Evolutionary conservation across 2,797 vertebrate species (phyloP), one percentile per base, ranked within the genome.

Genomic region (Emys orbicularis): DNA sequence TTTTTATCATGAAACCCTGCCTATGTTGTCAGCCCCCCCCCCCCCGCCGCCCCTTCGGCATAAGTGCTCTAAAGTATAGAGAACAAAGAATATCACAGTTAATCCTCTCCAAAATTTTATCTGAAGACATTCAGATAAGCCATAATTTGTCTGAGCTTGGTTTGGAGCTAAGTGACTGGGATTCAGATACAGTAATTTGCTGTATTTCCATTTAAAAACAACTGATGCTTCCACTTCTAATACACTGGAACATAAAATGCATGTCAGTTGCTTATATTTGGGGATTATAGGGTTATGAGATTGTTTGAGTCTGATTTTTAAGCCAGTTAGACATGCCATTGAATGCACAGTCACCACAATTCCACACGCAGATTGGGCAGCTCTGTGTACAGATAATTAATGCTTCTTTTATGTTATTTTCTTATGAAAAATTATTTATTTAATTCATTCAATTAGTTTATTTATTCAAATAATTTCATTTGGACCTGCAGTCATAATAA

Each of bases 101-200:
- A 93, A 97, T 95, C 94, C 94, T 84, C 83, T 93, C 93, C 2
- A 8, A 98, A 98, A 96, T 93, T 98, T 97, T 96, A 97, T 97
- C 97, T 97, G 95, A 96, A 97, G 96, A 97, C 91, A 84, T 91
- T 97, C 96, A 95, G 97, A 97, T 97, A 97, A 96, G 84, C 56
- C 92, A 89, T 91, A 94, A 96, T 97, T 95, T 93, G 79, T 57
- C 91, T 93, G 89, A 95, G 95, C 94, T 97, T 80, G 92, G 88
- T 96, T 97, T 93, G 88, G 86, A 98, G 88, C 94, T 91, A 93
- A 95, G 87, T 85, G 95, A 92, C 93, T 94, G 92, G 93, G 81
- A 90, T 89, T 94, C 79, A 95, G 96, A 93, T 31, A 56, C 1
- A 96, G 91, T 57, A 91, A 97, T 97, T 97, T 97, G 90, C 93